Evolutionary conservation across 2,113 vertebrate genomes (phyloP).

Genomic region (Hepsetus odoe): DNA sequence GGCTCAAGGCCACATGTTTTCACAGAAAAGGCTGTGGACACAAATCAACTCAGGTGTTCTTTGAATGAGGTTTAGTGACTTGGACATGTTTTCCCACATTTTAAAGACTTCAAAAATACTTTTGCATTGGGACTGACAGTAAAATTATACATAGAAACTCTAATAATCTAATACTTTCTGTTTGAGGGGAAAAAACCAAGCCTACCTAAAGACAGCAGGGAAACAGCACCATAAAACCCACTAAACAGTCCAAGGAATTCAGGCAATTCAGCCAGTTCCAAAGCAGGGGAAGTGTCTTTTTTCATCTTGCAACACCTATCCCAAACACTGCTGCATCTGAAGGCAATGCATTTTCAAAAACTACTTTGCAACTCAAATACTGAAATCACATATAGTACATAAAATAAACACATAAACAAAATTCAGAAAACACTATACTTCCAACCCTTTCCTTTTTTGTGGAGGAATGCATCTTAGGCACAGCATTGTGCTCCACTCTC

Average conservation of each 20-base stretch:
- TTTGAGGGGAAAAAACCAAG: conserved; percentile 15
- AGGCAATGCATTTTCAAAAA: conserved; percentile 26
- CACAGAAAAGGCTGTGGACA: not conserved
- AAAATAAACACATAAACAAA: conserved; percentile 24
- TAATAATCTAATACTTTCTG: not conserved
- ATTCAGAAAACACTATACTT: conserved; percentile 32
- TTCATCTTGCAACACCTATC: conserved; percentile 33
- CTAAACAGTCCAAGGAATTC: conserved; percentile 45
- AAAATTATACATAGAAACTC: not conserved
- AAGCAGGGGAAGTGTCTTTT: conserved; percentile 40
- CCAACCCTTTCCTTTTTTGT: conserved; percentile 24
- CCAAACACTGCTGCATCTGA: conserved; percentile 19
- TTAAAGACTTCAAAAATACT: not conserved
- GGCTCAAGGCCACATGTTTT: conserved; percentile 34
- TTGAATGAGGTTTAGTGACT: not conserved
- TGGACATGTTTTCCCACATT: not conserved
- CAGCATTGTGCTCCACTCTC: not conserved
- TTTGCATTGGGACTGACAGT: not conserved
- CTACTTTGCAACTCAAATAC: conserved; percentile 44
- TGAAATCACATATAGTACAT: conserved; percentile 10
- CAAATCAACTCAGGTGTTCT: conserved; percentile 32
- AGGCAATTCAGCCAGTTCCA: conserved; percentile 33
- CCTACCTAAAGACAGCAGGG: conserved; percentile 21
- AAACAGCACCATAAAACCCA: conserved; percentile 24
- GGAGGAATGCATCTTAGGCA: conserved; percentile 33